phyloP scores from a whole-genome alignment of 1,140 invertebrate genomes.

The Diprion similis region DNA sequence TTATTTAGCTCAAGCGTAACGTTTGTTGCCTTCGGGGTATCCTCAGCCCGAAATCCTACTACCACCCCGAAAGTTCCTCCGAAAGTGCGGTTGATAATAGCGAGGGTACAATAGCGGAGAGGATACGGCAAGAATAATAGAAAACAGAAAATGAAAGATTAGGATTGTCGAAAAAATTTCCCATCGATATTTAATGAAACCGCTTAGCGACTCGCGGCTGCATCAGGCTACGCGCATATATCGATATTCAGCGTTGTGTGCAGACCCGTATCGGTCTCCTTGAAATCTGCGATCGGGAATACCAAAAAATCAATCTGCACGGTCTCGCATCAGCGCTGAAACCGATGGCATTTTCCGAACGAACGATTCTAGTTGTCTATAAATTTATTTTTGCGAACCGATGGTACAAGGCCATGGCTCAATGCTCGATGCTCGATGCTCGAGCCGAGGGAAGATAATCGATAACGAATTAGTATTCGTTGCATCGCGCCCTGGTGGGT shows the following conservation, averaged over 20 bases:
- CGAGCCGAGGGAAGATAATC: neutral
- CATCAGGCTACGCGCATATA: too few relatives aligned
- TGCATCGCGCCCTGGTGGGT: neutral
- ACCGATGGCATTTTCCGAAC: neutral
- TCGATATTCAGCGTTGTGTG: too few relatives aligned
- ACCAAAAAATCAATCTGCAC: neutral
- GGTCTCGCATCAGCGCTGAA: neutral
- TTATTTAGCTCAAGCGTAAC: slow-evolving; percentile 18
- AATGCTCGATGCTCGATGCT: neutral
- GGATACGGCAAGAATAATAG: too few relatives aligned
- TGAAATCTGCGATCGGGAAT: neutral
- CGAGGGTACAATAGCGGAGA: too few relatives aligned
- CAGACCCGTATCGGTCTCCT: too few relatives aligned
- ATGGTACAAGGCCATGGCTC: neutral
- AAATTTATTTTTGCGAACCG: neutral
- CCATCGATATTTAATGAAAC: too few relatives aligned
- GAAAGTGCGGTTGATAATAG: too few relatives aligned
- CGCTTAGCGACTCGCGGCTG: too few relatives aligned
- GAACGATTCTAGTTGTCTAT: slow-evolving; percentile 2
- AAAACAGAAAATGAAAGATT: too few relatives aligned
- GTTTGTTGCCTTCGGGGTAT: neutral
- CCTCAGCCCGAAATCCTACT: neutral
- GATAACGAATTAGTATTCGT: slow-evolving; percentile 5
- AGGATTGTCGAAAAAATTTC: too few relatives aligned
- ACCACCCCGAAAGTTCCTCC: too few relatives aligned